These are phyloP conservation scores for Palloptera scutellata DNA, from an alignment of 2,888 invertebrate species.

Conservation along the genomic window DNA sequence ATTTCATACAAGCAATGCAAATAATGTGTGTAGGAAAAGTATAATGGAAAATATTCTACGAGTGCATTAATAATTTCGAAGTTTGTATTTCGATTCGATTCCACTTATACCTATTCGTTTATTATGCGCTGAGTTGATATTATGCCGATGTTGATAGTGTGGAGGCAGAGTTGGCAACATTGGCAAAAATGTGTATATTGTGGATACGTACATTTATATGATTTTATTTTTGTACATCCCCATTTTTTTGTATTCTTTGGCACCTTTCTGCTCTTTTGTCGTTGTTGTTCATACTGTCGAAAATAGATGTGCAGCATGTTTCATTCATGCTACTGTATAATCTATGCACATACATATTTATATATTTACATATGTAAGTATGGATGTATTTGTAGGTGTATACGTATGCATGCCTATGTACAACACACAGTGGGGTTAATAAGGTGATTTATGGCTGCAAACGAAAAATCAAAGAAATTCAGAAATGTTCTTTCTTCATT, in stretches of 20 bases:
- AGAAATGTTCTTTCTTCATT: slow-evolving; percentile 6
- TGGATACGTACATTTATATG: too few relatives aligned
- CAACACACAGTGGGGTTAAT: slow-evolving; percentile 18
- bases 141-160: neutral
- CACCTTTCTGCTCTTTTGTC: neutral
- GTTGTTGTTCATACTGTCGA: neutral
- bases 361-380: neutral
- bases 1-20: too few relatives aligned
- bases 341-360: neutral
- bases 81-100: too few relatives aligned
- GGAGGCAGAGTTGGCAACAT: too few relatives aligned
- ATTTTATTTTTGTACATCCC: neutral
- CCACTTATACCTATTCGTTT: too few relatives aligned
- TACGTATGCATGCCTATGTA: too few relatives aligned
- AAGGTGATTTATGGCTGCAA: slow-evolving; percentile 25
- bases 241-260: neutral
- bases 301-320: slow-evolving; percentile 1
- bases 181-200: too few relatives aligned
- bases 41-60: too few relatives aligned
- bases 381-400: too few relatives aligned
- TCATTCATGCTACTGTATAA: slow-evolving; percentile 2
- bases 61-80: too few relatives aligned
- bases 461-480: slow-evolving; percentile 12
- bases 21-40: too few relatives aligned
- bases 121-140: neutral